phyloP scores from a whole-genome alignment of 2,113 vertebrate genomes.

The Poeciliopsis turrubarensis region DNA sequence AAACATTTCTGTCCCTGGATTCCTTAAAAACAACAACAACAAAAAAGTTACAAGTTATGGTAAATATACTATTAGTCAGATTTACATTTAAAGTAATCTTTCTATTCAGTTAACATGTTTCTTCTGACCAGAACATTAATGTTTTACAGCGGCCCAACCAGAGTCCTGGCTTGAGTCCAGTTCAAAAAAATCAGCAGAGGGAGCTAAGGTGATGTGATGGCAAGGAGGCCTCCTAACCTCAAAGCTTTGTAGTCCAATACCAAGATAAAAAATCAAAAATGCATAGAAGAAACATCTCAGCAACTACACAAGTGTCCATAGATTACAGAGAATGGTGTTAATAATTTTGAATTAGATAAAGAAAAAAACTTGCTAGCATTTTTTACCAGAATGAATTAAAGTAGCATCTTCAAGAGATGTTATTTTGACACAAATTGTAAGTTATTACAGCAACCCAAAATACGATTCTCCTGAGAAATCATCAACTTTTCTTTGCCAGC shows the following conservation, averaged over 20 bases:
- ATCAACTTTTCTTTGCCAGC: not conserved
- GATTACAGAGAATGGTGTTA: not conserved
- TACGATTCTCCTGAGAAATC: no score
- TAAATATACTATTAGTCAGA: no score
- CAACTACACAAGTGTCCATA: not conserved
- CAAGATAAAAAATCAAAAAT: not conserved
- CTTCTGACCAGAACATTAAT: no score
- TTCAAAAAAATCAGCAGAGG: not conserved
- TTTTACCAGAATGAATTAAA: not conserved
- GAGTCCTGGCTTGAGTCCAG: not conserved
- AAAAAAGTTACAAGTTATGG: no score
- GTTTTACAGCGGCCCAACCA: no score
- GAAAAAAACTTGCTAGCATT: not conserved
- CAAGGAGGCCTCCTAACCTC: not conserved
- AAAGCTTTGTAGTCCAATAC: not conserved
- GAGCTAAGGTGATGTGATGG: not conserved
- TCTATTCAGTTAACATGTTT: no score
- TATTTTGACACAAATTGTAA: no score
- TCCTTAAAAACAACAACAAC: no score
- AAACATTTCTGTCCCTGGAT: no score
- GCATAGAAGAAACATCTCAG: not conserved
- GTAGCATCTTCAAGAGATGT: no score
- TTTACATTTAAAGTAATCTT: no score
- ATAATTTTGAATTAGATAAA: not conserved
- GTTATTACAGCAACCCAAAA: no score